Evolutionary conservation across 2,797 vertebrate genomes (phyloP).

Genomic region (Galaxias olidus): DNA sequence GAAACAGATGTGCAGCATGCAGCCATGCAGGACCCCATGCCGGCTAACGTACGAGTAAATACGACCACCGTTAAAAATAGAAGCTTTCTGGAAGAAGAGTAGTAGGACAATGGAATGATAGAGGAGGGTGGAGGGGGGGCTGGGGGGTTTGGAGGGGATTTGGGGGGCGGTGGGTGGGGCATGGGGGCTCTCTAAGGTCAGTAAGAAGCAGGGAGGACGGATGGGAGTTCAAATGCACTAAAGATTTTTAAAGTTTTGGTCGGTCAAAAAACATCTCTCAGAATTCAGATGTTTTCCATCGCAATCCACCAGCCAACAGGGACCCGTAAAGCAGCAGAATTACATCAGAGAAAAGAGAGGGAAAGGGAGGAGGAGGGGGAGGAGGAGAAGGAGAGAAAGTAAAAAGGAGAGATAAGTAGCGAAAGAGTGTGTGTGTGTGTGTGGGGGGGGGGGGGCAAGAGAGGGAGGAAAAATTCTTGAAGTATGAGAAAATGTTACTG

Average conservation of each 20-base stretch:
- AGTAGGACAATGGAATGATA: slow-evolving; percentile 4
- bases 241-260: slow-evolving; percentile 13
- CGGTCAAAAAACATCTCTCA: slow-evolving; percentile 49
- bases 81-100: too few species aligned
- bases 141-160: not conserved
- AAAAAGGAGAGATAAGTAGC: slow-evolving; percentile 9
- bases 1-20: not conserved
- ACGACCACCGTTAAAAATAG: not conserved
- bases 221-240: slow-evolving; percentile 37
- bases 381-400: slow-evolving; percentile 13
- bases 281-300: slow-evolving; percentile 74
- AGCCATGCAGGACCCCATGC: not conserved
- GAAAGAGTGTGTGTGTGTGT: too few species aligned
- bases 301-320: slow-evolving; percentile 59
- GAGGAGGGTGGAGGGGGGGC: not conserved
- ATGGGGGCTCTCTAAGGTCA: not conserved
- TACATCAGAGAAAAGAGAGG: slow-evolving; percentile 63
- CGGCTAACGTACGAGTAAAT: not conserved
- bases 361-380: slow-evolving; percentile 2
- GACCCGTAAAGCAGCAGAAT: slow-evolving; percentile 65
- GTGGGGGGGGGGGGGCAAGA: slow-evolving; percentile 11
- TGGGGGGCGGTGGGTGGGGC: not conserved
- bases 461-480: slow-evolving; percentile 73
- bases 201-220: slow-evolving; percentile 26
- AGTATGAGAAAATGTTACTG: slow-evolving; percentile 73